phyloP scores from a whole-genome alignment of 1,140 invertebrate genomes.

The Frieseomelitta varia region DNA sequence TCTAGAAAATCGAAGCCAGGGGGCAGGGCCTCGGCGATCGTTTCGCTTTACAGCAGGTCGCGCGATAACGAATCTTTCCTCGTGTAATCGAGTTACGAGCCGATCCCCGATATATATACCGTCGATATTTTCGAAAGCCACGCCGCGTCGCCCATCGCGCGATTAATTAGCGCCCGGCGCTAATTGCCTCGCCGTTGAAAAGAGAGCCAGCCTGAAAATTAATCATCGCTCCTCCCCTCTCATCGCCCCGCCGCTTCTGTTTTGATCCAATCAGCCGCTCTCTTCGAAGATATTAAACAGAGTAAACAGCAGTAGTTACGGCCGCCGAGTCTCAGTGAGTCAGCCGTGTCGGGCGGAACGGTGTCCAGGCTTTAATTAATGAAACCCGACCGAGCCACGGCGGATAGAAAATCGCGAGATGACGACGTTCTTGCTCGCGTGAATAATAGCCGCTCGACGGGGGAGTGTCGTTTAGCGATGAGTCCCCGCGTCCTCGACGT shows the following conservation, averaged over 20 bases:
- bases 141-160: background rate
- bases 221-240: background rate
- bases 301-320: background rate
- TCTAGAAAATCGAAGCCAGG: background rate
- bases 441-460: background rate
- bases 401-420: constrained; percentile 17
- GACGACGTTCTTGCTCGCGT: background rate
- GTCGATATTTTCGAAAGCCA: constrained; percentile 6
- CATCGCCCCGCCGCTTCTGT: background rate
- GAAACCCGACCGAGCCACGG: background rate
- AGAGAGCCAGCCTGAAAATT: constrained; percentile 14
- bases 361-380: constrained; percentile 33
- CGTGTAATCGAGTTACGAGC: constrained; percentile 20
- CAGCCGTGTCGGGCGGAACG: too few species aligned
- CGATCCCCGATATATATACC: background rate
- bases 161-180: constrained; percentile 12
- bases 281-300: background rate
- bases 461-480: constrained; percentile 33
- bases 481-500: constrained; percentile 7
- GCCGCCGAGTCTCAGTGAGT: background rate
- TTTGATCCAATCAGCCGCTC: constrained; percentile 2
- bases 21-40: background rate
- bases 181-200: constrained; percentile 17
- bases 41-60: background rate
- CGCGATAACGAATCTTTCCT: constrained; percentile 3